Percentiles rank a stretch among this genome's conserved stretches.
Evolutionary conservation across 2,113 vertebrate genomes (phyloP).

Genomic region (Panthera uncia): DNA sequence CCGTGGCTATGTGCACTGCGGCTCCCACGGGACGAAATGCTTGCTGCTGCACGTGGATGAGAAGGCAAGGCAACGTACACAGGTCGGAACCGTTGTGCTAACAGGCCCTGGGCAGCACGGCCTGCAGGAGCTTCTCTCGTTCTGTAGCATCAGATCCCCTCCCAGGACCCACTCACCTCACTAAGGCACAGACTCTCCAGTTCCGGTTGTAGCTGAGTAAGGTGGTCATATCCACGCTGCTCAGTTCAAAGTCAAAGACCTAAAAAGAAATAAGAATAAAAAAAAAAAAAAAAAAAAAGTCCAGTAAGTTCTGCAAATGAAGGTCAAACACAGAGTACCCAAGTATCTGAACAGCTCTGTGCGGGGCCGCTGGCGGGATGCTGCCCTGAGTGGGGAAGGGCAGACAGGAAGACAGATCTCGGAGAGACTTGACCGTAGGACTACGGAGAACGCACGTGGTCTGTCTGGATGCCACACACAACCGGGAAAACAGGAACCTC

Average conservation of each 20-base stretch:
- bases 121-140: neutral
- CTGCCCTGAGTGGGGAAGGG: neutral
- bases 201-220: constrained; percentile 90
- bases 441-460: fast-evolving
- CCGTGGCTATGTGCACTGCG: fast-evolving
- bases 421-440: fast-evolving
- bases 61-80: neutral
- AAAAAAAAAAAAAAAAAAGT: neutral
- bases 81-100: fast-evolving
- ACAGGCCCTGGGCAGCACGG: fast-evolving
- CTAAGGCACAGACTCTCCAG: constrained; percentile 90
- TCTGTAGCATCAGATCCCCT: neutral
- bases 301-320: neutral
- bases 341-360: neutral
- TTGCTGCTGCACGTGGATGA: neutral
- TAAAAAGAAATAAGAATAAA: constrained; percentile 53
- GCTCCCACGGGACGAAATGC: fast-evolving
- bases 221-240: constrained; percentile 89
- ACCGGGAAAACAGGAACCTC: neutral
- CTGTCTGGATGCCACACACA: fast-evolving
- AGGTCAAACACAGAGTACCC: neutral
- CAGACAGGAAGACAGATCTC: no score
- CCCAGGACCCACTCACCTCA: constrained; percentile 82
- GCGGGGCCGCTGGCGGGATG: fast-evolving
- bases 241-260: constrained; percentile 96